Conservation (phyloP, 2,888 invertebrate genomes). For the Nycteola revayana region DNA sequence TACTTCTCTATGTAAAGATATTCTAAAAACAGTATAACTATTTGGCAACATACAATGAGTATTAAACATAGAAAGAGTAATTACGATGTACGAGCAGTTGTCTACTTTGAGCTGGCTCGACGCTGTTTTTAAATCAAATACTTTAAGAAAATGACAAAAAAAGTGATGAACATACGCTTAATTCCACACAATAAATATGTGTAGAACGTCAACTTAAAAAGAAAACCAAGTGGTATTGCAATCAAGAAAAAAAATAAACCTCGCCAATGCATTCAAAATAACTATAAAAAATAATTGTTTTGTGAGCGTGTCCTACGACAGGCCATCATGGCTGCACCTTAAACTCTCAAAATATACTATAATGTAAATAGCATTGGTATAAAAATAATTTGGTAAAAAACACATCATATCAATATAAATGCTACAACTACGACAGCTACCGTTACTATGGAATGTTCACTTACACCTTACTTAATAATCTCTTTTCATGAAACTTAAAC, state of each 20-base stretch:
- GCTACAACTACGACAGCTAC: slow-evolving; percentile 68
- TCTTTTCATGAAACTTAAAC: slow-evolving; percentile 44
- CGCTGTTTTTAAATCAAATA: no score
- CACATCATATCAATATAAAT: slow-evolving; percentile 49
- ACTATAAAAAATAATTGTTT: slow-evolving; percentile 10
- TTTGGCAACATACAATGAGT: slow-evolving; percentile 51
- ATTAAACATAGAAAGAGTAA: slow-evolving; percentile 31
- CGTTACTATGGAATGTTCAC: slow-evolving; percentile 58
- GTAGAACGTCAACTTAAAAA: no score
- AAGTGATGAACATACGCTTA: no score
- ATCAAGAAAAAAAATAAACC: background rate
- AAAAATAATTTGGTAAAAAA: slow-evolving; percentile 76
- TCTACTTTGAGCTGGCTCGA: no score
- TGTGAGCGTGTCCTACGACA: slow-evolving; percentile 22
- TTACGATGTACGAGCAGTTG: no score
- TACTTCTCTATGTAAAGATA: slow-evolving; percentile 23
- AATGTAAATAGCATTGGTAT: slow-evolving; percentile 76
- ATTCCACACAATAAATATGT: no score
- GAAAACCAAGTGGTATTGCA: background rate
- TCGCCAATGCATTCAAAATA: slow-evolving; percentile 9
- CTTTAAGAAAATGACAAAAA: no score
- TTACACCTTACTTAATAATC: slow-evolving; percentile 57
- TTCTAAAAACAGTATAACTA: slow-evolving; percentile 37
- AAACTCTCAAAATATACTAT: slow-evolving; percentile 47
- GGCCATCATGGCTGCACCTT: slow-evolving; percentile 37